A percentile compares a stretch with the other conserved stretches of the same genome.
phyloP scores from a whole-genome alignment of 2,888 invertebrate genomes.

The Syrphus vitripennis region DNA sequence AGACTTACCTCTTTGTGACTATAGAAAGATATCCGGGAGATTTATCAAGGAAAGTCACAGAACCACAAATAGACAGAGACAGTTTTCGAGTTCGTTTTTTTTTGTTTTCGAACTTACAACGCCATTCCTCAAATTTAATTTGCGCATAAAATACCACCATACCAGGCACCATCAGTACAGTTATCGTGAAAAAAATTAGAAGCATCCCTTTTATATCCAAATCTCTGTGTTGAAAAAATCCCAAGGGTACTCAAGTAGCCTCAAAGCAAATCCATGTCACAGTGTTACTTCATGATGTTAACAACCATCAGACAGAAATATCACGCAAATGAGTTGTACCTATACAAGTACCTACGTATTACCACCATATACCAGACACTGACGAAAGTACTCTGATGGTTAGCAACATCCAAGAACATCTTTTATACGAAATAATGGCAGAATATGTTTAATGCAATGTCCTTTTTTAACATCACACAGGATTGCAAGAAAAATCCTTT shows the following conservation, averaged over 20 bases:
- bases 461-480: not conserved
- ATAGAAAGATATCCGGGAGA: no score
- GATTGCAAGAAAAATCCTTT: conserved; percentile 29
- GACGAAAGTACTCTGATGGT: conserved; percentile 17
- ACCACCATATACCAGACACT: not conserved
- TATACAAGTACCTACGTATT: no score
- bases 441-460: conserved; percentile 57
- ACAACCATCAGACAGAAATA: not conserved
- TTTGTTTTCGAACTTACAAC: no score
- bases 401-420: conserved; percentile 22
- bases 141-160: no score
- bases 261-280: conserved; percentile 27
- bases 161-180: not conserved
- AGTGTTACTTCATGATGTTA: not conserved
- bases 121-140: no score
- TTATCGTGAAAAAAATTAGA: not conserved
- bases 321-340: not conserved
- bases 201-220: not conserved
- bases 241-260: conserved; percentile 19
- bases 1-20: no score
- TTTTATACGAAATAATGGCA: conserved; percentile 25
- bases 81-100: no score
- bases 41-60: no score
- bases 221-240: not conserved
- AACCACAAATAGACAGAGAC: no score